Percentiles rank a stretch among this genome's conserved stretches.
phyloP scores from a whole-genome alignment of 2,888 invertebrate species.

The Aleiodes testaceus region DNA sequence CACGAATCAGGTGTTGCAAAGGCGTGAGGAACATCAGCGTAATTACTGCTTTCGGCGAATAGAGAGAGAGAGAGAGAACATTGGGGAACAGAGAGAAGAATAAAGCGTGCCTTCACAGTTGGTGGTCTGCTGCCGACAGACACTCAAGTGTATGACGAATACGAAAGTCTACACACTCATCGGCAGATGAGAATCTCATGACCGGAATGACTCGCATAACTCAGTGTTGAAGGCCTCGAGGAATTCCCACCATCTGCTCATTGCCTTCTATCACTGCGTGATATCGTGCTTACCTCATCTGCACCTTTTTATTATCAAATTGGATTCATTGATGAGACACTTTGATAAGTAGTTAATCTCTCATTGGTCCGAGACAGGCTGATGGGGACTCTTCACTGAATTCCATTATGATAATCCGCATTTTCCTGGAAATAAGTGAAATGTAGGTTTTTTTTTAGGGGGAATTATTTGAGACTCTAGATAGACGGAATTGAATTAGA shows the following conservation, averaged over 20 bases:
- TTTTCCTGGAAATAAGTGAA: not conserved
- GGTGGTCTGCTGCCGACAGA: constrained; percentile 3
- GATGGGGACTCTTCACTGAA: not conserved
- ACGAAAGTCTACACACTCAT: constrained; percentile 3
- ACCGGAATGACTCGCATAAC: constrained; percentile 40
- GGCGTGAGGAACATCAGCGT: no score
- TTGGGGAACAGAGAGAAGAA: constrained; percentile 39
- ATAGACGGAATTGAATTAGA: not conserved
- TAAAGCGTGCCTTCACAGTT: constrained; percentile 35
- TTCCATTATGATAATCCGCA: not conserved
- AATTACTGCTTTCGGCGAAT: no score
- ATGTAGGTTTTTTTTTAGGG: not conserved
- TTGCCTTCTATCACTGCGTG: not conserved
- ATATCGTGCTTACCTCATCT: not conserved
- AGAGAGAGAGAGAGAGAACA: not conserved
- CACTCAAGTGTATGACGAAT: not conserved
- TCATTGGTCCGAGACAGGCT: not conserved
- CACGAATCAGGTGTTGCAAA: no score
- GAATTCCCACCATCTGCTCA: not conserved
- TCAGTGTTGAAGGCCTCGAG: constrained; percentile 20
- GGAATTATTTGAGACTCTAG: not conserved
- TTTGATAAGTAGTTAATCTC: not conserved
- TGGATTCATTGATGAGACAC: not conserved
- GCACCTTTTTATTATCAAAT: not conserved
- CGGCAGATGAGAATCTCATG: constrained; percentile 41